These are phyloP conservation scores for Agrypnia vestita DNA, from an alignment of 1,140 invertebrate species.

Conservation along the genomic window DNA sequence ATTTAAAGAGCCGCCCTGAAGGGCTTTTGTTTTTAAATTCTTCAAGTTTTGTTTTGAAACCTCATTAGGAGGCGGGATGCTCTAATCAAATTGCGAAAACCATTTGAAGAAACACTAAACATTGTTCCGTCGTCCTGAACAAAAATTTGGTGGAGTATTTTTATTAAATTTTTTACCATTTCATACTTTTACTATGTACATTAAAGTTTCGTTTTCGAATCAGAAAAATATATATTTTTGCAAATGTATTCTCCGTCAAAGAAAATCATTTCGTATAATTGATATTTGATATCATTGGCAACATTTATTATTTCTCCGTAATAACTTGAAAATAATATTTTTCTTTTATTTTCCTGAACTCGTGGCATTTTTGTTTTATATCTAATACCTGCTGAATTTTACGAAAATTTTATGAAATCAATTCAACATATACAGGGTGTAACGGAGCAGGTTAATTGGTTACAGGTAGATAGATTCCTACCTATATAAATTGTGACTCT, in stretches of 20 bases:
- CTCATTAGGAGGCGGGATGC: constrained; percentile 6
- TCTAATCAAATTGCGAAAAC: constrained; percentile 33
- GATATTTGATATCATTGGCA: constrained; percentile 5
- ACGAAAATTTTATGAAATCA: too few species aligned
- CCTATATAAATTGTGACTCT: too few species aligned
- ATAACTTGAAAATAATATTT: not conserved
- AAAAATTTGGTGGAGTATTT: not conserved
- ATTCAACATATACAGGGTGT: too few species aligned
- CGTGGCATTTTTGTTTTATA: not conserved
- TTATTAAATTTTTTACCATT: not conserved
- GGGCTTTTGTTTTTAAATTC: constrained; percentile 12
- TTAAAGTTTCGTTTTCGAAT: too few species aligned
- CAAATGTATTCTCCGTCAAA: not conserved
- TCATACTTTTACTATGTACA: not conserved
- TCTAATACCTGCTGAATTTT: too few species aligned
- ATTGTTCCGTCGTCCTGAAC: not conserved
- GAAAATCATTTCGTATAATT: not conserved
- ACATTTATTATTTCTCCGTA: not conserved
- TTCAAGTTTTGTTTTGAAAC: not conserved
- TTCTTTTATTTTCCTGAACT: not conserved
- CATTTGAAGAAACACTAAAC: constrained; percentile 11
- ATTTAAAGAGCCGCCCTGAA: constrained; percentile 4
- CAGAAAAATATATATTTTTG: not conserved
- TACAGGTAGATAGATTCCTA: too few species aligned
- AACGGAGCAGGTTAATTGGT: too few species aligned